phyloP scores from a whole-genome alignment of 2,113 vertebrate species.

The Salvelinus fontinalis region DNA sequence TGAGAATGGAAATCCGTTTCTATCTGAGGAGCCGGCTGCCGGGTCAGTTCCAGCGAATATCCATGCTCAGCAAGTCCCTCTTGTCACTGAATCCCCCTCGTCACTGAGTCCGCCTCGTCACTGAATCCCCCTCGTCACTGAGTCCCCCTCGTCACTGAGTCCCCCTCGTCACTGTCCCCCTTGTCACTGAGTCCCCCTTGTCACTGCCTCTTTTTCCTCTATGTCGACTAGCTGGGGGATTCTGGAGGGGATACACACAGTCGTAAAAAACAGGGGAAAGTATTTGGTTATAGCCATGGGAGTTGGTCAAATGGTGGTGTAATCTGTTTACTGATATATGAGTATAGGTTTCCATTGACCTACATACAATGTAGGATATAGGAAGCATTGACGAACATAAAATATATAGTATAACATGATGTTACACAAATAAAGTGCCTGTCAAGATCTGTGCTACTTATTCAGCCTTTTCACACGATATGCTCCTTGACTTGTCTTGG shows the following conservation, averaged over 20 bases:
- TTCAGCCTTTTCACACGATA: conserved; percentile 36
- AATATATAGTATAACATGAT: neutral
- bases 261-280: no score
- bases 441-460: conserved; percentile 45
- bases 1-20: conserved; percentile 45
- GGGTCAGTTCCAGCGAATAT: conserved; percentile 38
- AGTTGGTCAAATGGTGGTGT: neutral
- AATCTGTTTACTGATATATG: neutral
- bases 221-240: neutral
- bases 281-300: no score
- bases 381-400: no score
- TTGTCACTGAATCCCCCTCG: neutral
- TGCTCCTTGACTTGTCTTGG: conserved; percentile 43
- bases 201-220: no score
- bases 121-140: no score
- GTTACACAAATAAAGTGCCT: neutral
- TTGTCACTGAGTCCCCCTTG: no score
- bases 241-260: neutral
- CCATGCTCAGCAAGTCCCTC: conserved; percentile 33
- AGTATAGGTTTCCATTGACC: no score
- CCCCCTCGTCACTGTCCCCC: neutral
- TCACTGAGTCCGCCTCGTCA: neutral
- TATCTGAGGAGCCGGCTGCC: conserved; percentile 11
- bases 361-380: no score
- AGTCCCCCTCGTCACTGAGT: neutral